Evolutionary conservation across 2,888 invertebrate genomes (phyloP).

Genomic region (Dolichomitus sp.): DNA sequence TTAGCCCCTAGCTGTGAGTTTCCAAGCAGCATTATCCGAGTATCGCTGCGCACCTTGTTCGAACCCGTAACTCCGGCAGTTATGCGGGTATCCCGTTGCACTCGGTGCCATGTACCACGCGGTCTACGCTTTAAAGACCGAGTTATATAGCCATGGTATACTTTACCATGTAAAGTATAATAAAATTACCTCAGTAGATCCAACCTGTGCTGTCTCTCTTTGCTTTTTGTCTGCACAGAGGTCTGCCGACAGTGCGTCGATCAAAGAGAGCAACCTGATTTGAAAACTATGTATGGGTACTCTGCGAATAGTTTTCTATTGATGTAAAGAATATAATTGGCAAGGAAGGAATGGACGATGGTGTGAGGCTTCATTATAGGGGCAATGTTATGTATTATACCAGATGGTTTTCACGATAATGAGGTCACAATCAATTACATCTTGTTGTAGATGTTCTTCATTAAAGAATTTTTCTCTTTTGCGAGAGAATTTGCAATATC

Average conservation of each 20-base stretch:
- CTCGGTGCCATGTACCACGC: conserved; percentile 14
- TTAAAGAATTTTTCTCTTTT: not conserved
- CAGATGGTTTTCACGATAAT: not conserved
- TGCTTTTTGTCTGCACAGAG: not conserved
- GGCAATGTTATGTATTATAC: not conserved
- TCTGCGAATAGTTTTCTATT: not conserved
- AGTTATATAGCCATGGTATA: conserved; percentile 23
- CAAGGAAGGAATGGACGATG: not conserved
- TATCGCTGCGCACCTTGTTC: conserved; percentile 42
- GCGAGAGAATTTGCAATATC: not conserved
- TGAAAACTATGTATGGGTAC: not conserved
- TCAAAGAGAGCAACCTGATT: conserved; percentile 2
- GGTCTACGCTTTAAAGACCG: conserved; percentile 44
- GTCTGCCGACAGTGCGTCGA: not conserved
- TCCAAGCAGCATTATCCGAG: conserved; percentile 2
- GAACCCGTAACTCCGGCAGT: conserved; percentile 42
- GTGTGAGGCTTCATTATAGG: not conserved
- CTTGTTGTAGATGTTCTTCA: not conserved
- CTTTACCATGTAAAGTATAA: conserved; percentile 70
- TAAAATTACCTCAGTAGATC: conserved; percentile 71
- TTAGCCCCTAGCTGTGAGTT: conserved; percentile 29
- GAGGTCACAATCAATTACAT: not conserved
- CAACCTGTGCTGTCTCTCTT: not conserved
- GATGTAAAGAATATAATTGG: not conserved
- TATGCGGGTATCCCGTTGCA: conserved; percentile 60